Evolutionary conservation across 2,888 invertebrate genomes (phyloP), one percentile per base, ranked within the genome.

Genomic region (Heliothis peltigera): DNA sequence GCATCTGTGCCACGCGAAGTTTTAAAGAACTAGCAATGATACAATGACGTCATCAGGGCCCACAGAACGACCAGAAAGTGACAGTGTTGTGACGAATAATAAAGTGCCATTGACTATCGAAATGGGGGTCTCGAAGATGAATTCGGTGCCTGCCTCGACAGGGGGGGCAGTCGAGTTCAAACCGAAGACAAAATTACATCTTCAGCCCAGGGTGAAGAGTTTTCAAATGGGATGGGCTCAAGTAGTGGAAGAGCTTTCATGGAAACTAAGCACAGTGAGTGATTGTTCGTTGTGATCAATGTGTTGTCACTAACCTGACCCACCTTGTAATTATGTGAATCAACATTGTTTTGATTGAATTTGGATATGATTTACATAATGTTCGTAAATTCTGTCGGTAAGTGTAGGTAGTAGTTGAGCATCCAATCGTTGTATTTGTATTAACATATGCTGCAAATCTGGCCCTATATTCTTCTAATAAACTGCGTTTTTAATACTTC

Each of bases 201-300:
- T 39, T 5, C 68, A 63, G 42, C 82, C 84, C 0, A 82, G 87
- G 7, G 75, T 80, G 52, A 73, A 78, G 52, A 92, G 91, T 73
- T 85, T 80, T 58, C 88, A 89, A 43, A 78, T 90, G 68, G 86
- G 84, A 61, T 93, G 93, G 93, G 89, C 86, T 35, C 91, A 92
- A 74, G 93, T 94, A 42, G 72, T 92, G 56, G 92, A 92, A 67
- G 94, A 93, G 70, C 80, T 94, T 39, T 81, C 87, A 44, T 91
- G 90, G 89, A 93, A 91, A 75, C 42, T 88, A 10, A 85, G 63
- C 28, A 72, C 77, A 75, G 92, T 92, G 81, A 92, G 92, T 92
- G 66, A 35, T 73, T 52, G 61, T 47, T 70, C 46, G 57, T 66
- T 56, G 60, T 75, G 49, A 39, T 53, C 47, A 53, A 60, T 56